Evolutionary conservation across 1,140 invertebrate genomes (phyloP).

Genomic region (Sitodiplosis mosellana): DNA sequence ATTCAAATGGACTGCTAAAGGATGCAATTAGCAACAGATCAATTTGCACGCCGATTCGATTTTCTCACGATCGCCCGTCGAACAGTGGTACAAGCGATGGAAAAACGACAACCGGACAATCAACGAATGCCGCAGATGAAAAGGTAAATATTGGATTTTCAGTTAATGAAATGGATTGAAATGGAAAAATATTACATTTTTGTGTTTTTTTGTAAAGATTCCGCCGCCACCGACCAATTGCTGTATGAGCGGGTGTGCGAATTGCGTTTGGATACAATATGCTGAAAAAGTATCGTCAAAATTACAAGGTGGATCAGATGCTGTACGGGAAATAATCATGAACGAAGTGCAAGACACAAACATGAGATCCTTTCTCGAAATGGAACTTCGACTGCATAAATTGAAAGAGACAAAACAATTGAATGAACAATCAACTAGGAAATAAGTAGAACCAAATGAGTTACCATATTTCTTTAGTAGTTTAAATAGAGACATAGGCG

Average conservation of each 20-base stretch:
- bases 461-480: too few species aligned
- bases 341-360: slow-evolving; percentile 62
- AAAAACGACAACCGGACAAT: neutral
- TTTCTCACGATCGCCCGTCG: too few species aligned
- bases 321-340: slow-evolving; percentile 51
- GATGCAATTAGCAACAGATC: too few species aligned
- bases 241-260: slow-evolving; percentile 84
- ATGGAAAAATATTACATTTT: too few species aligned
- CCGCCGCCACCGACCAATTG: slow-evolving; percentile 60
- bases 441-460: too few species aligned
- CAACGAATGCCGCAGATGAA: neutral
- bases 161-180: too few species aligned
- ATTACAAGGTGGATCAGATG: slow-evolving; percentile 43
- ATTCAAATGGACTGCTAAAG: too few species aligned
- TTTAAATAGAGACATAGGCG: too few species aligned
- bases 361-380: slow-evolving; percentile 56
- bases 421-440: neutral
- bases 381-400: slow-evolving; percentile 38
- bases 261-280: slow-evolving; percentile 90
- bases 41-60: too few species aligned
- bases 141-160: neutral
- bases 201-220: slow-evolving; percentile 10
- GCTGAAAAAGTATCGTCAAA: slow-evolving; percentile 58
- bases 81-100: too few species aligned
- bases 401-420: neutral